Base-by-base conservation (phyloP, 2,888 invertebrate species). In the Caenorhabditis sp. region DNA sequence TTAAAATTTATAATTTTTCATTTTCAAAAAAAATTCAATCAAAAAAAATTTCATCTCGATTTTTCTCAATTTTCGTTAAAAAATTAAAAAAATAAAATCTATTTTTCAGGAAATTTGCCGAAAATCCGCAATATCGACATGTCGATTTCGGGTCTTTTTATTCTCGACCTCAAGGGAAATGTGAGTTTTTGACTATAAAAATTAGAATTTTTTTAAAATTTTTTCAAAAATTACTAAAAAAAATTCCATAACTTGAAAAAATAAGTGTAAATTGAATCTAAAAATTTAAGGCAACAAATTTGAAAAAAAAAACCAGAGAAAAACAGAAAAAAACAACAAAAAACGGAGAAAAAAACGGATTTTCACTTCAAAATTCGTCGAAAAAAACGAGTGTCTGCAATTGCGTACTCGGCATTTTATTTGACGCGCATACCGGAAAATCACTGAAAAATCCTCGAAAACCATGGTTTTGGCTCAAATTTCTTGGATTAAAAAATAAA, bases 91-190 rank as follows among this genome's bases (percentile, higher is more conserved):
- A 40, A 8, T 40, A 13, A 40, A 40, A 5, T 35, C n/a, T 18
- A 37, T 20, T 60, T 72, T 72, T 47, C 64, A 74, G 74, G 67
- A 28, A 24, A n/a, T 32, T 55, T 13, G 47, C 18, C 6, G 13
- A 20, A 32, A 32, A 6, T 9, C 32, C 32, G 2, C 40, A 2
- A 51, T 51, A 51, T 40, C 69, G 68, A 28, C 40, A 98, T 98
- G 98, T 97, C 98, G 90, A 96, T 96, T 79, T 97, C 98, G 69
- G 97, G 97, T 67, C 95, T 98, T 92, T 98, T 96, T 92, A 96
- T 98, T 91, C 94, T 98, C 89, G 98, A 98, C 93, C 95, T 97
- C 68, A 98, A 98, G 93, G 98, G 98, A 82, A 98, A 98, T 94
- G 94, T 94, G 91, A 89, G 85, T 82, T 64, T 40, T 26, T 20